Base-by-base conservation (phyloP, 1,140 invertebrate genomes). In the Andricus grossulariae region DNA sequence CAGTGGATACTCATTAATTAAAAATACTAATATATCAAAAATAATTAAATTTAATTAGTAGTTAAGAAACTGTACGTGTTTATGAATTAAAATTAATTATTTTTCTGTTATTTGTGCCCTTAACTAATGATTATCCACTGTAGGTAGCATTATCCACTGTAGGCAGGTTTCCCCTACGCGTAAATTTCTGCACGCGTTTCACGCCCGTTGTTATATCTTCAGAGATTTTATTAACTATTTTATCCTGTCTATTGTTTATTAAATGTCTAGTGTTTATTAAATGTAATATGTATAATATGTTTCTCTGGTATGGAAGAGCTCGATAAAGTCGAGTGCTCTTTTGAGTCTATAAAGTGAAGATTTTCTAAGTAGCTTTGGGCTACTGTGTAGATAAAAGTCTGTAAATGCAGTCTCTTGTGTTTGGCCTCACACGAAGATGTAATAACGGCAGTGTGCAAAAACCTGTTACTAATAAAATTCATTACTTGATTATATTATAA, bases 141-240 rank as follows among this genome's bases (percentile, higher is more conserved):
- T 5, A 32, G 4, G 5, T 3, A 32, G 2, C n/a, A 32, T 32
- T 5, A 32, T 32, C 25, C 25, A 32, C 25, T 32, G 25, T 5
- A 32, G 4, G 5, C 3, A 32, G 2, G 25, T 32, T 32, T 32
- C 25, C 25, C 25, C 25, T 3, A 32, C 25, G 60, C 60, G 60
- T 66, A 66, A 66, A 66, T 66, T 66, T 66, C 39, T 66, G 60
- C 60, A 66, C 60, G 60, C 60, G 60, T 66, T 66, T 66, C 25
- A 66, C 60, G 12, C n/a, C 52, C 52, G 52, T 54, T 54, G 52
- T 54, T 54, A 54, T 54, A 54, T 66, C 60, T 66, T 66, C 60
- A 16, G 60, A 66, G 60, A 16, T 39, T 39, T 66, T 39, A 39
- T 16, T 66, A 66, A 32, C 25, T 66, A 66, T 39, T 39, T 60